Conservation (phyloP, 2,888 invertebrate genomes). For the Rhodophaea formosa region DNA sequence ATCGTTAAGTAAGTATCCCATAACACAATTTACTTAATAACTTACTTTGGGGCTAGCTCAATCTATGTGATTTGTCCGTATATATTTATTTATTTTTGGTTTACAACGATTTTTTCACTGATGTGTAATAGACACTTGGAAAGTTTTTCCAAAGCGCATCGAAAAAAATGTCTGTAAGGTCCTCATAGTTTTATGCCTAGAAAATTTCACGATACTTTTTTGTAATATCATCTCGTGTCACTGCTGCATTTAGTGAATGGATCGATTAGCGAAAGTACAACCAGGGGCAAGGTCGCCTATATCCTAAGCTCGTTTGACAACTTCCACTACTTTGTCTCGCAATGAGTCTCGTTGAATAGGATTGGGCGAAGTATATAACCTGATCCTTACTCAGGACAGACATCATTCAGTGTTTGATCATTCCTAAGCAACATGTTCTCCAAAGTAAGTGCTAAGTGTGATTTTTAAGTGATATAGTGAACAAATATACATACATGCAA, state of each 20-base stretch:
- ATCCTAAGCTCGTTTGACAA: conserved; percentile 18
- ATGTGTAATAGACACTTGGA: too few species aligned
- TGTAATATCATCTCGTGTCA: not conserved
- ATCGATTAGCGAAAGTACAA: conserved; percentile 11
- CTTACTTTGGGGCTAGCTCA: too few species aligned
- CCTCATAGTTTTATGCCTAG: not conserved
- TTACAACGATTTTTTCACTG: too few species aligned
- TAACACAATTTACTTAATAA: too few species aligned
- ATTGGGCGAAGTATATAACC: conserved; percentile 14
- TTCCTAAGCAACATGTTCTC: conserved; percentile 26
- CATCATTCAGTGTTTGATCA: conserved; percentile 23
- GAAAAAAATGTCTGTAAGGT: too few species aligned
- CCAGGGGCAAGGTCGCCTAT: conserved; percentile 14
- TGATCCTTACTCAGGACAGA: not conserved
- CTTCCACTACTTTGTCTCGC: conserved; percentile 16
- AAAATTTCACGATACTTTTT: not conserved
- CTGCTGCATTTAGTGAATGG: not conserved
- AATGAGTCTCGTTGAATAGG: not conserved
- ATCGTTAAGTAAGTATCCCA: too few species aligned
- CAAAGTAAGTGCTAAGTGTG: conserved; percentile 24
- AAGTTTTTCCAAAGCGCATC: too few species aligned
- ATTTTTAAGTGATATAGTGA: not conserved
- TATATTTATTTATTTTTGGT: too few species aligned
- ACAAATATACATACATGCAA: not conserved
- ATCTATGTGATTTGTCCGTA: too few species aligned